Evolutionary conservation across 2,797 vertebrate genomes (phyloP).

Genomic region (Delichon dasypus): DNA sequence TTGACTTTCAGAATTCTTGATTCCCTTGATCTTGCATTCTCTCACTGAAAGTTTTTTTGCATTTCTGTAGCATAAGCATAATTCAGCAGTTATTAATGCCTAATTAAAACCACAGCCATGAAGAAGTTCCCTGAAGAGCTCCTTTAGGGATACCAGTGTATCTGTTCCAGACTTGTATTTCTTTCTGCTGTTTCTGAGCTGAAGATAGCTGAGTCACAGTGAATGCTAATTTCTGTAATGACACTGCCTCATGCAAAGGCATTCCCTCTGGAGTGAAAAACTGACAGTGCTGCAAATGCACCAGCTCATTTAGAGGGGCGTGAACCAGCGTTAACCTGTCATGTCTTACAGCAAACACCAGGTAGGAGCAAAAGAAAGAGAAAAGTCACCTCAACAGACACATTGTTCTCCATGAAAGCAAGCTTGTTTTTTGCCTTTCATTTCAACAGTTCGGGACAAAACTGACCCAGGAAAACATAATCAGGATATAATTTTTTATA

Average conservation of each 20-base stretch:
- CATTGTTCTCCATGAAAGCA: neutral
- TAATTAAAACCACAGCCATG: conserved; percentile 27
- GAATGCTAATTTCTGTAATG: conserved; percentile 43
- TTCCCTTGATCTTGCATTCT: conserved; percentile 20
- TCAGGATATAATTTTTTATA: neutral
- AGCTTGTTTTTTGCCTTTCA: neutral
- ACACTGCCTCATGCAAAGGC: conserved; percentile 3
- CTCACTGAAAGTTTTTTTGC: neutral
- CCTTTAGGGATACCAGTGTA: neutral
- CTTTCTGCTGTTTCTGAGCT: neutral
- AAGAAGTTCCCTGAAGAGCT: neutral
- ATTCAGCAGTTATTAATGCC: neutral
- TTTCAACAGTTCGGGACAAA: neutral
- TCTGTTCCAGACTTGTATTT: conserved; percentile 18
- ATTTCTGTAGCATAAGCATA: neutral
- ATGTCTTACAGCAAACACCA: neutral
- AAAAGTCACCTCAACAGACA: neutral
- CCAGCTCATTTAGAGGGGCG: conserved; percentile 13
- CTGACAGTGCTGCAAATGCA: neutral
- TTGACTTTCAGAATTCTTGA: neutral
- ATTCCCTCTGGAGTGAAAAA: neutral
- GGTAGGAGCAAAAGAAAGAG: neutral
- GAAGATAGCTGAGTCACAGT: conserved; percentile 55
- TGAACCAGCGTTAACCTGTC: conserved; percentile 2
- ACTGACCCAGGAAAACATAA: neutral